These are phyloP conservation scores for Toxotes chatareus DNA, from an alignment of 2,113 vertebrate genomes.

Conservation along the genomic window DNA sequence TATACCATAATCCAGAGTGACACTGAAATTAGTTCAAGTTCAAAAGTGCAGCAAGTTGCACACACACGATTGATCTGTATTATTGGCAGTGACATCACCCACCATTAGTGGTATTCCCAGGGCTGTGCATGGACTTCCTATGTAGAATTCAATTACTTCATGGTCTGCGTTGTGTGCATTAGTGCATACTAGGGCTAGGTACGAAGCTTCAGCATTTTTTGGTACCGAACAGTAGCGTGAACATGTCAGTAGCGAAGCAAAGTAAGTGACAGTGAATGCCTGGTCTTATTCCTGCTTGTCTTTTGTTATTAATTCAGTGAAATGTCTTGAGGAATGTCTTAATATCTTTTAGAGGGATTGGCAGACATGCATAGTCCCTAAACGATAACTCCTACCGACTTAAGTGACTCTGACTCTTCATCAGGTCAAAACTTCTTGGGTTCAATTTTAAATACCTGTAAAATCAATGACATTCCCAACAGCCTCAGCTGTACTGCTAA, in stretches of 20 bases:
- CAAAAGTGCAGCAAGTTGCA: conserved; percentile 43
- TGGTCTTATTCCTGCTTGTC: neutral
- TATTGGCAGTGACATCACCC: conserved; percentile 67
- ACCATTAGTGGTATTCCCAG: conserved; percentile 68
- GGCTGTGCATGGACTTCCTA: conserved; percentile 46
- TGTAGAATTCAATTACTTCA: conserved; percentile 63
- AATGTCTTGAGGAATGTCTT: neutral
- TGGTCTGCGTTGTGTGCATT: conserved; percentile 48
- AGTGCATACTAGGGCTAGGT: neutral
- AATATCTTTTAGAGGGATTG: neutral
- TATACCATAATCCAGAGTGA: conserved; percentile 45
- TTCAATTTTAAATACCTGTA: no score
- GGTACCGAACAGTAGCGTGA: neutral
- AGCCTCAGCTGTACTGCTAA: no score
- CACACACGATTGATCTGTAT: conserved; percentile 26
- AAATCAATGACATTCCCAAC: no score
- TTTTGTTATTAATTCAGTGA: neutral
- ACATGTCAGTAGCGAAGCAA: neutral
- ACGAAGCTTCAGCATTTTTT: neutral
- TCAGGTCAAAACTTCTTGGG: neutral
- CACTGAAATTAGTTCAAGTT: conserved; percentile 53
- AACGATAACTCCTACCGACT: neutral
- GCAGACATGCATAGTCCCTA: neutral
- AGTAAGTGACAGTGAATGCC: neutral
- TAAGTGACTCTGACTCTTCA: neutral